These are phyloP conservation scores for Microtus ochrogaster DNA, from an alignment of 2,113 vertebrate species.

Conservation along the genomic window DNA sequence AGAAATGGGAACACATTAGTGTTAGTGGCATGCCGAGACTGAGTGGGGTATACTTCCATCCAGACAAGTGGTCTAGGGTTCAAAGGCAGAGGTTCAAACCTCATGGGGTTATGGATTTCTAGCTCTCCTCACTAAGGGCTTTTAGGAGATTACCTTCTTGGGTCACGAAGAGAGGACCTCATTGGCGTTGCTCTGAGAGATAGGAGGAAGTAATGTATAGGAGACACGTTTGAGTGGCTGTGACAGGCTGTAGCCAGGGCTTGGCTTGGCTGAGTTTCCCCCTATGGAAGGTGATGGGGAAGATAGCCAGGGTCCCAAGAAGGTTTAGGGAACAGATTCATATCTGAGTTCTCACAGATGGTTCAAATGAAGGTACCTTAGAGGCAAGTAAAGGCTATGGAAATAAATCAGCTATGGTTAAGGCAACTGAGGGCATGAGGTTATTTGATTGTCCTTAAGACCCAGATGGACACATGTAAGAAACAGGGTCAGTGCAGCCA, in stretches of 20 bases:
- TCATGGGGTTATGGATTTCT: background rate
- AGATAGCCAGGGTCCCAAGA: background rate
- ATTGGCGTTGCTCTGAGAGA: background rate
- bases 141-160: background rate
- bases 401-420: background rate
- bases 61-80: background rate
- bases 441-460: background rate
- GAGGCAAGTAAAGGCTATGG: background rate
- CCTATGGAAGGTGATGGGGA: background rate
- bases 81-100: background rate
- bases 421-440: background rate
- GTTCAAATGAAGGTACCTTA: background rate
- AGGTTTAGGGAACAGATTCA: background rate
- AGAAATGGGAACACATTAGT: background rate
- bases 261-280: background rate
- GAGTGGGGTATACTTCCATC: background rate
- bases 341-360: background rate
- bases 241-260: background rate
- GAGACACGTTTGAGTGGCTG: background rate
- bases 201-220: background rate
- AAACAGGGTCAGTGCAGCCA: background rate
- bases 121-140: background rate
- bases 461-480: accelerated
- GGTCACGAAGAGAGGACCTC: background rate
- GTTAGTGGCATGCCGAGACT: background rate